Percentiles rank a stretch among this genome's conserved stretches.
phyloP scores from a whole-genome alignment of 2,888 invertebrate genomes.

The Myathropa florea region DNA sequence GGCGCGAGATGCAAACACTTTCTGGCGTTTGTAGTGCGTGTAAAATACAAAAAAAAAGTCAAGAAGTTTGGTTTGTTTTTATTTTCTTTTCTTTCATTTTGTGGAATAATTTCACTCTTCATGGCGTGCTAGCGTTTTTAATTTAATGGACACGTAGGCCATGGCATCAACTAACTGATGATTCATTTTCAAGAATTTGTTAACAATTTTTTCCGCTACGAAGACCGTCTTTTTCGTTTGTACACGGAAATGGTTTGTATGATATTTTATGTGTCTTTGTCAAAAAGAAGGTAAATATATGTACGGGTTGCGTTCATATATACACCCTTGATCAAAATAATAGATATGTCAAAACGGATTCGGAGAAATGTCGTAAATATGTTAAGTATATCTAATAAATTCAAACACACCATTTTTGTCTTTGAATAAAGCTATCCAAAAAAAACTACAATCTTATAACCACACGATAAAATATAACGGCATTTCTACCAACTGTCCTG shows the following conservation, averaged over 20 bases:
- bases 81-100: constrained; percentile 3
- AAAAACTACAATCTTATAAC: too few relatives aligned
- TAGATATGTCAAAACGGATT: too few relatives aligned
- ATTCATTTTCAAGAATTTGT: constrained; percentile 19
- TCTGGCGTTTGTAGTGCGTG: constrained; percentile 66
- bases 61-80: constrained; percentile 26
- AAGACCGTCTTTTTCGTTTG: not conserved
- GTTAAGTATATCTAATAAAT: too few relatives aligned
- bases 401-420: too few relatives aligned
- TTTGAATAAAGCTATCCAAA: too few relatives aligned
- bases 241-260: not conserved
- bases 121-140: constrained; percentile 24
- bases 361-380: too few relatives aligned
- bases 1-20: constrained; percentile 64
- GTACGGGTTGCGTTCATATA: not conserved
- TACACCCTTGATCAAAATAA: too few relatives aligned
- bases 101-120: constrained; percentile 31
- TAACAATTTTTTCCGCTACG: constrained; percentile 41
- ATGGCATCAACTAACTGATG: not conserved
- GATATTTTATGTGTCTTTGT: not conserved
- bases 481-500: too few relatives aligned
- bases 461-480: too few relatives aligned
- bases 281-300: not conserved
- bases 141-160: constrained; percentile 12
- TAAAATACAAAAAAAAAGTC: constrained; percentile 43